Evolutionary conservation across 64 coral and sea anemone genomes (phyloP), one percentile per base, ranked within the genome.

Genomic region (Montipora efflorescens): DNA sequence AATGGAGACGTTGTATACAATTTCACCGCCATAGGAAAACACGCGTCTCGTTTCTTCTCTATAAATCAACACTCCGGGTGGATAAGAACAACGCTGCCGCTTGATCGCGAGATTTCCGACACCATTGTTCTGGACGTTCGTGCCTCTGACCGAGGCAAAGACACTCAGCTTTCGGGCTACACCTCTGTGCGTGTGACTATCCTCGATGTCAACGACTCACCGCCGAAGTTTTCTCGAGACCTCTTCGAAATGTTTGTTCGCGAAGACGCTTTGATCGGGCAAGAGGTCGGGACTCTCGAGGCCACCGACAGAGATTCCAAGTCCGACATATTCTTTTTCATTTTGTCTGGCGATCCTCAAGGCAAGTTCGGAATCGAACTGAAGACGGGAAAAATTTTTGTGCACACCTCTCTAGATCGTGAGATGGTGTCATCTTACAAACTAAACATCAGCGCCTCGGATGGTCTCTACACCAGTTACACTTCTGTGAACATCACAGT

Each of bases 201-300:
- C 11, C 36, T 98, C 14, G 96, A 98, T 69, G 92, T 98, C 8
- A 98, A 98, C 28, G 96, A 98, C 20, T 92, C 96, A 8, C 96
- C 96, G 14, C 96, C 96, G 20, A 95, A 95, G 79, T 98, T 98
- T 55, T 47, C 59, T 19, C 58, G 88, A 79, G 49, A 90, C 3
- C 59, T 67, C 66, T 98, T 92, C 61, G 58, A 18, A 25, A 64
- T 90, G 21, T 92, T 79, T 22, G 84, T 97, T 7, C 94, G 91
- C 51, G 96, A 97, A 89, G 96, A 97, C 68, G 93, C 96, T 28
- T 51, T 97, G 45, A 94, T 97, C 79, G 96, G 96, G 51, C 96
- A 97, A 59, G 91, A 90, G 8, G 93, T 95, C 5, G 85, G 81
- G 6, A 92, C 85, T n/a, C 43, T 97, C 16, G 57, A 62, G 4